Evolutionary conservation across 2,888 invertebrate species (phyloP).

Genomic region (Drosophila koepferae): DNA sequence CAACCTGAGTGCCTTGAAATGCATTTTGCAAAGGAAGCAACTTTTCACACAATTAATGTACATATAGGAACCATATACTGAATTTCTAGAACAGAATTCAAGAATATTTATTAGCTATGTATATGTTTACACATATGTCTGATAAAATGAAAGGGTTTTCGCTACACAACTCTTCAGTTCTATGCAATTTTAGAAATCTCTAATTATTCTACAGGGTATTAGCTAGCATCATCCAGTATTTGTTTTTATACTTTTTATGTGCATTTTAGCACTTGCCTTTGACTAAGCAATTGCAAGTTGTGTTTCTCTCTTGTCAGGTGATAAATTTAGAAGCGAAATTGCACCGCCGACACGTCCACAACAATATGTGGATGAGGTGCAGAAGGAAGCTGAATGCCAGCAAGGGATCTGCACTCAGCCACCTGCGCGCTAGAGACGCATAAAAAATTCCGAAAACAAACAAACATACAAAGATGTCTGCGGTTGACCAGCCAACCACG

Average conservation of each 20-base stretch:
- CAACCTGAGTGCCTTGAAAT: too few species aligned
- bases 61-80: too few species aligned
- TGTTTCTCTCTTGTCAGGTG: conserved; percentile 21
- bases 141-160: too few species aligned
- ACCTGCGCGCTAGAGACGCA: conserved; percentile 35
- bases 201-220: conserved; percentile 12
- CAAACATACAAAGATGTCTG: conserved; percentile 31
- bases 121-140: too few species aligned
- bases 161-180: too few species aligned
- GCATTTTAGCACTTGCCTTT: conserved; percentile 7
- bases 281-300: conserved; percentile 24
- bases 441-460: conserved; percentile 20
- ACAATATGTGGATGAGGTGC: conserved; percentile 32
- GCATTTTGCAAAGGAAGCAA: background rate
- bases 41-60: too few species aligned
- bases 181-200: background rate
- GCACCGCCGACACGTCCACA: conserved; percentile 47
- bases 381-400: background rate
- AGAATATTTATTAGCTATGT: too few species aligned
- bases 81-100: too few species aligned
- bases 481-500: conserved; percentile 11
- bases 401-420: conserved; percentile 13
- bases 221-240: background rate
- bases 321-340: conserved; percentile 57
- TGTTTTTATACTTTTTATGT: background rate